phyloP scores from a whole-genome alignment of 2,113 vertebrate species.

The Miniopterus natalensis region DNA sequence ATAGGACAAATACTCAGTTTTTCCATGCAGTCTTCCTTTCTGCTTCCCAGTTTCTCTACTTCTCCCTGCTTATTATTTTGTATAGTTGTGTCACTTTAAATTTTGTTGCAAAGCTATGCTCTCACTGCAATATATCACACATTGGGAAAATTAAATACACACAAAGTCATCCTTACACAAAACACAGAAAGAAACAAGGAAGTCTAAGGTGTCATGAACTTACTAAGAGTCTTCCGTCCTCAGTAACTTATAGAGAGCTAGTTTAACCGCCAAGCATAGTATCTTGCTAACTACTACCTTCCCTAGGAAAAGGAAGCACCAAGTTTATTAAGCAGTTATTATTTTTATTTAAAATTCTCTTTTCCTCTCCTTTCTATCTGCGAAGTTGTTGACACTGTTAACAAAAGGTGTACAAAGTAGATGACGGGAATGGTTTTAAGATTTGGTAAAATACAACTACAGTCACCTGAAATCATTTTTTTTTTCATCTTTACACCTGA shows the following conservation, averaged over 20 bases:
- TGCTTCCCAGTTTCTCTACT: neutral
- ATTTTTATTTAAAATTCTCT: neutral
- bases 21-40: neutral
- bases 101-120: neutral
- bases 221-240: neutral
- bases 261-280: neutral
- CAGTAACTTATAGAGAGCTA: neutral
- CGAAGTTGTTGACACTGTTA: neutral
- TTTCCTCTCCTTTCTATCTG: neutral
- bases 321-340: neutral
- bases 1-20: neutral
- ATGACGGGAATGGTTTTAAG: neutral
- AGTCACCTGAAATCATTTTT: neutral
- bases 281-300: neutral
- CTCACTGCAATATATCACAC: neutral
- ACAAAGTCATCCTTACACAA: neutral
- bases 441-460: neutral
- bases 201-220: neutral
- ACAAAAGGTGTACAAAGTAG: neutral
- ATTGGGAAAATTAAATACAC: neutral
- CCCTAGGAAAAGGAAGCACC: neutral
- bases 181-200: neutral
- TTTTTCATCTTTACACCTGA: neutral
- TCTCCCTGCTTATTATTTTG: neutral
- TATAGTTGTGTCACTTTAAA: neutral